These are phyloP conservation scores for Cryptocheilus praepositus DNA, from an alignment of 2,888 invertebrate species.

Conservation along the genomic window DNA sequence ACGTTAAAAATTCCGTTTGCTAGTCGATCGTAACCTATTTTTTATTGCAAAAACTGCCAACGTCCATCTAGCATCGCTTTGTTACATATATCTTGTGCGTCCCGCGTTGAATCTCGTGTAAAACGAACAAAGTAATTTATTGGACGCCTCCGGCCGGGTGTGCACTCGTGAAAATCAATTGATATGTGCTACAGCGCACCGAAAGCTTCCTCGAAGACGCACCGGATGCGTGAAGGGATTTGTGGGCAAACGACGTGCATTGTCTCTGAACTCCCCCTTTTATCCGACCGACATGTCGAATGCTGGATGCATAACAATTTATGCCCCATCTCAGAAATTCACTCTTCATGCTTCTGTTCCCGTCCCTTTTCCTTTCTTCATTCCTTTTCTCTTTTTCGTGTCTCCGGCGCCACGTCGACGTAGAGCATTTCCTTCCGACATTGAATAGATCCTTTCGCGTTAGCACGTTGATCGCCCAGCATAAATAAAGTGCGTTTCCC, in stretches of 20 bases:
- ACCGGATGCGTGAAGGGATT: conserved; percentile 70
- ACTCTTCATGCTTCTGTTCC: conserved; percentile 44
- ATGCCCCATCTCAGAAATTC: conserved; percentile 61
- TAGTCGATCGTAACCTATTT: too few species aligned
- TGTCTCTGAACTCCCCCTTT: conserved; percentile 68
- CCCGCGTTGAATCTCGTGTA: too few species aligned
- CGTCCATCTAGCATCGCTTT: neutral
- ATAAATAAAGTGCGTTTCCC: too few species aligned
- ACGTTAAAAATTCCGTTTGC: too few species aligned
- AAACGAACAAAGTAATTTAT: neutral
- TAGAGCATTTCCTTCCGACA: conserved; percentile 49
- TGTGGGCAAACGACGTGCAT: conserved; percentile 60
- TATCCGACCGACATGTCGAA: conserved; percentile 71
- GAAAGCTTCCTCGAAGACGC: conserved; percentile 70
- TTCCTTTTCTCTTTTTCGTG: conserved; percentile 38
- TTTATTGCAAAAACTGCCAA: too few species aligned
- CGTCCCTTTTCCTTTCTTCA: conserved; percentile 31
- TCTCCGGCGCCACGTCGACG: conserved; percentile 45
- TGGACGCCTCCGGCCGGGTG: conserved; percentile 22
- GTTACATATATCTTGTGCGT: neutral
- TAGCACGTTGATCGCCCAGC: too few species aligned
- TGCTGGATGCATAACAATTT: conserved; percentile 71
- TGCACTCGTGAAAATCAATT: conserved; percentile 66
- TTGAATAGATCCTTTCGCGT: too few species aligned
- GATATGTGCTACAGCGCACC: conserved; percentile 68